phyloP scores from a whole-genome alignment of 1,140 invertebrate species.

The Cotesia glomerata region DNA sequence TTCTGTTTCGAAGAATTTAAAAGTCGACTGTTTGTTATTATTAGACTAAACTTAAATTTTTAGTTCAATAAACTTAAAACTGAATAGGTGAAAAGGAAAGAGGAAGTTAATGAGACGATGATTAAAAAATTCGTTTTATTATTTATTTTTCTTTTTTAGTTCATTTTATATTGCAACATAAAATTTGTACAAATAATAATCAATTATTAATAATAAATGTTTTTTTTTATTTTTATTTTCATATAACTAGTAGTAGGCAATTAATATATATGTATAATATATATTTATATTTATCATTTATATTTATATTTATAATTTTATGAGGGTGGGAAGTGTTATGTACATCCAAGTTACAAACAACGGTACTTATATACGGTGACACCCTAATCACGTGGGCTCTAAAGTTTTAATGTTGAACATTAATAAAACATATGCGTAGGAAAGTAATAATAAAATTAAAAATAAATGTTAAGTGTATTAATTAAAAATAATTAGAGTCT shows the following conservation, averaged over 20 bases:
- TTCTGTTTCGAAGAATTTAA: no score
- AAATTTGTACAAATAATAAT: slow-evolving; percentile 64
- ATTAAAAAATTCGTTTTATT: slow-evolving; percentile 49
- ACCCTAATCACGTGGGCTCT: slow-evolving; percentile 33
- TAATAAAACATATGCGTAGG: slow-evolving; percentile 24
- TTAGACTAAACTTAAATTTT: background rate
- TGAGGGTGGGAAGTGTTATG: slow-evolving; percentile 33
- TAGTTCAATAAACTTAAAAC: background rate
- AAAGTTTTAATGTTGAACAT: slow-evolving; percentile 54
- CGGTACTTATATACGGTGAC: slow-evolving; percentile 32
- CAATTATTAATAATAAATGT: slow-evolving; percentile 21
- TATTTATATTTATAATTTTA: slow-evolving; percentile 40
- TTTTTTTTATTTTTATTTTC: no score
- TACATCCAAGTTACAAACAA: slow-evolving; percentile 48
- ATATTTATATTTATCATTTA: slow-evolving; percentile 50
- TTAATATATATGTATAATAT: slow-evolving; percentile 41
- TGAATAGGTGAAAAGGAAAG: background rate
- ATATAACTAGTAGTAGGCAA: slow-evolving; percentile 39
- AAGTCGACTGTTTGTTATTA: no score
- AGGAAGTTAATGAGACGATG: background rate
- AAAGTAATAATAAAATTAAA: no score
- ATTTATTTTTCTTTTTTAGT: slow-evolving; percentile 45
- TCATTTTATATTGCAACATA: slow-evolving; percentile 61
- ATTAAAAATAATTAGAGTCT: background rate
- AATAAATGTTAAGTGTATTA: background rate